A percentile compares a stretch with the other conserved stretches of the same genome.
Evolutionary conservation across 2,888 invertebrate species (phyloP).

Genomic region (Eupithecia dodoneata): DNA sequence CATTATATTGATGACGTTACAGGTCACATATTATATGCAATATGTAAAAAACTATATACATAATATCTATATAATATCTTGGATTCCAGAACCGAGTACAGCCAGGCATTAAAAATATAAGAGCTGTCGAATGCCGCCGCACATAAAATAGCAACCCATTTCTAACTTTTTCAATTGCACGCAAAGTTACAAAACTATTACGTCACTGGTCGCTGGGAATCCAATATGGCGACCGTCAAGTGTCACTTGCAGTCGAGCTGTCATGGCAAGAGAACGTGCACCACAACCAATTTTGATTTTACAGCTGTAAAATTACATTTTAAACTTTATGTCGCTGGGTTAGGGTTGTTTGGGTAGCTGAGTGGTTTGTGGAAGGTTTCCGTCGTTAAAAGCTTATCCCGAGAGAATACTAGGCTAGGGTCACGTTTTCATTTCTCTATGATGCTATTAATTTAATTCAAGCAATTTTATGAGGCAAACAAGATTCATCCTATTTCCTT

Average conservation of each 20-base stretch:
- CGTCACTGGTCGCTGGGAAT: conserved; percentile 48
- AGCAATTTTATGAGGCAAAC: neutral
- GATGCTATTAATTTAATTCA: neutral
- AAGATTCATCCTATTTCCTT: neutral
- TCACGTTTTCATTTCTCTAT: neutral
- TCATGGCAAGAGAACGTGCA: conserved; percentile 47
- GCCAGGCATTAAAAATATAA: neutral
- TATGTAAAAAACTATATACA: too few species aligned
- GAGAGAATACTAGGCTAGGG: neutral
- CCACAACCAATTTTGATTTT: conserved; percentile 33
- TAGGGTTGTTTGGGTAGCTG: conserved; percentile 25
- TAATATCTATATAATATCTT: neutral
- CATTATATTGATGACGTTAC: too few species aligned
- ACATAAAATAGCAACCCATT: conserved; percentile 9
- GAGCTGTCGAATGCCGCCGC: neutral
- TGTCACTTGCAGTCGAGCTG: conserved; percentile 58
- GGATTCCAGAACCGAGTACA: neutral
- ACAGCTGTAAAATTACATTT: conserved; percentile 29
- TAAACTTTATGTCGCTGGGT: conserved; percentile 21
- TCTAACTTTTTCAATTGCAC: conserved; percentile 18
- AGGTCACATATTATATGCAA: too few species aligned
- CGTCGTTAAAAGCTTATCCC: neutral
- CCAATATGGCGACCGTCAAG: conserved; percentile 61
- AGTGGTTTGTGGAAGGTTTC: neutral
- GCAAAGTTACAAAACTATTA: conserved; percentile 33